Conservation (phyloP, 1,140 invertebrate species). For the Pinna nobilis region DNA sequence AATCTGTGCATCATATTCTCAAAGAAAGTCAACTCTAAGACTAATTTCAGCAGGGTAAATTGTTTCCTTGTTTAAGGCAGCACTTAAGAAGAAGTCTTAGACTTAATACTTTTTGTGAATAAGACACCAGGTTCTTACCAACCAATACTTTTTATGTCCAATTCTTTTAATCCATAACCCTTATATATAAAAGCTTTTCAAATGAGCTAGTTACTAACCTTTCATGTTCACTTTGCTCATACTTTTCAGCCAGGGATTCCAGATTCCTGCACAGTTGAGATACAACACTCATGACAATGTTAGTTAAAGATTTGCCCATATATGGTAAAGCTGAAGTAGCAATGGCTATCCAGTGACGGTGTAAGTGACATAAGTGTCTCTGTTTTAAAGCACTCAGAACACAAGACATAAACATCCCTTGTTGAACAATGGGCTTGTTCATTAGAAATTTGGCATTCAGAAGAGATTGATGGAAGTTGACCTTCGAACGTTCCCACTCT, state of each 20-base stretch:
- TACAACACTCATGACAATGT: conserved; percentile 85
- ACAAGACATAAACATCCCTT: conserved; percentile 90
- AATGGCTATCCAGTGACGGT: conserved; percentile 87
- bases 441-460: conserved; percentile 53
- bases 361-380: conserved; percentile 78
- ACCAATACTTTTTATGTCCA: too few species aligned
- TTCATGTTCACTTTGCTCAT: conserved; percentile 45
- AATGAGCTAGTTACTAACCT: conserved; percentile 45
- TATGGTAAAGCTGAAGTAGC: conserved; percentile 86
- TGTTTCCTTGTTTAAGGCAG: too few species aligned
- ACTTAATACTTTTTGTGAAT: too few species aligned
- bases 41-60: too few species aligned
- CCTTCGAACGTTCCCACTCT: conserved; percentile 57
- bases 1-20: too few species aligned
- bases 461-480: conserved; percentile 58
- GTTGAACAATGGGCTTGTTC: conserved; percentile 74
- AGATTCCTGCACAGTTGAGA: conserved; percentile 90
- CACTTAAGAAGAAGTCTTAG: too few species aligned
- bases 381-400: conserved; percentile 85
- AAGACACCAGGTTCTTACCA: too few species aligned
- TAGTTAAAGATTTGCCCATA: conserved; percentile 84
- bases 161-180: too few species aligned
- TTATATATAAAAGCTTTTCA: too few species aligned
- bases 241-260: conserved; percentile 78
- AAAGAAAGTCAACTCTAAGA: too few species aligned